These are phyloP conservation scores for Eupithecia inturbata DNA, from an alignment of 2,888 invertebrate species.

Conservation along the genomic window DNA sequence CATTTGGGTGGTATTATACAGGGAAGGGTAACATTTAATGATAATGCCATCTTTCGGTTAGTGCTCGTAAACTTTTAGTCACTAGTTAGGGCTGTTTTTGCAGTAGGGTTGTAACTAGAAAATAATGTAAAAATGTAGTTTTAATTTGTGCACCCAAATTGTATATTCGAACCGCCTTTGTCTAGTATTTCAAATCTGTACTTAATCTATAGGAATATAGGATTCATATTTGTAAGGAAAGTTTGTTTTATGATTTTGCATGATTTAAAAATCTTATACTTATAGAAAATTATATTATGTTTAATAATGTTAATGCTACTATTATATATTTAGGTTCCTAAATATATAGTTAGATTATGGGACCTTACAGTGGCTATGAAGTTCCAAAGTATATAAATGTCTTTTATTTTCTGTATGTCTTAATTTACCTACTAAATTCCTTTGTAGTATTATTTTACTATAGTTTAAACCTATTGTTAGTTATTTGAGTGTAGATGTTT, in stretches of 20 bases:
- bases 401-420: conserved; percentile 18
- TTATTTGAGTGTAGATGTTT: neutral
- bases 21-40: conserved; percentile 11
- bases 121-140: conserved; percentile 28
- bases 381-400: conserved; percentile 66
- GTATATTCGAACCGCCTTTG: conserved; percentile 36
- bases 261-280: conserved; percentile 19
- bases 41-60: conserved; percentile 44
- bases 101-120: conserved; percentile 21
- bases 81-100: conserved; percentile 39
- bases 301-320: conserved; percentile 44
- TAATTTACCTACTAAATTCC: conserved; percentile 10
- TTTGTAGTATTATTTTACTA: conserved; percentile 1
- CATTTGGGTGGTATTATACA: conserved; percentile 9
- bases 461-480: neutral
- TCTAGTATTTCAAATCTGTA: conserved; percentile 27
- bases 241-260: conserved; percentile 25
- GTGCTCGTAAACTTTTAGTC: conserved; percentile 42
- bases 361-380: conserved; percentile 74
- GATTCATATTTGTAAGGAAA: conserved; percentile 11
- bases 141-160: conserved; percentile 13
- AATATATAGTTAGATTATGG: conserved; percentile 72
- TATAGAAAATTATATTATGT: conserved; percentile 18
- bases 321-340: conserved; percentile 71
- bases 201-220: conserved; percentile 19